Base-by-base conservation (phyloP, 2,888 invertebrate species). In the Plebejus argus region DNA sequence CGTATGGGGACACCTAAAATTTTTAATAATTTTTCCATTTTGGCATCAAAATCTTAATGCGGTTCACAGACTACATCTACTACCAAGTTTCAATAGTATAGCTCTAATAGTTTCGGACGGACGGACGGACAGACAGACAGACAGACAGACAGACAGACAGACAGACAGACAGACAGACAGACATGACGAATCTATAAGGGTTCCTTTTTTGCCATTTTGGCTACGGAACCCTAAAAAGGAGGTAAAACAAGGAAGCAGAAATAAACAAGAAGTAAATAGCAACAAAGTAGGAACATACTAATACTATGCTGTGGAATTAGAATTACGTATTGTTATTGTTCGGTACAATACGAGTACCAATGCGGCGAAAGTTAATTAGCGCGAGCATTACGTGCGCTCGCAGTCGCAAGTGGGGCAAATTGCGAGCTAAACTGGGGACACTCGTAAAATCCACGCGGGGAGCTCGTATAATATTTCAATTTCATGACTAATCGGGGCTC, bases 381-480 rank as follows among this genome's bases (percentile, higher is more conserved):
- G 23, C 23, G 18, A 39, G 72, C 45, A 28, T 74, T 74, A 53
- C 74, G 74, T 74, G 28, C 53, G 74, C 28, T 5, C 23, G 71
- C 20, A 20, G 10, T 7, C 53, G 74, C 74, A 74, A 74, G 74
- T 74, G 74, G 74, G 28, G 72, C 76, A 56, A 70, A 15, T 33
- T 78, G 80, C 79, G 83, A 80, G 83, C 82, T 79, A 80, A 79
- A 78, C 84, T 76, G 78, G 83, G 83, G 86, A 87, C 74, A 74
- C 74, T 74, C 74, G 53, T 89, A 88, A 89, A 87, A 85, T 85
- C 89, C 81, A 88, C 82, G 89, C 86, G 88, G 89, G 90, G 84
- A 81, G 85, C 81, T 49, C 49, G 74, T 23, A 84, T 83, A 82
- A 83, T 83, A 83, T 84, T 84, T 84, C 83, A 82, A 84, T 72